These are phyloP conservation scores for Oryzias sinensis DNA, from an alignment of 2,797 vertebrate genomes.

Conservation along the genomic window DNA sequence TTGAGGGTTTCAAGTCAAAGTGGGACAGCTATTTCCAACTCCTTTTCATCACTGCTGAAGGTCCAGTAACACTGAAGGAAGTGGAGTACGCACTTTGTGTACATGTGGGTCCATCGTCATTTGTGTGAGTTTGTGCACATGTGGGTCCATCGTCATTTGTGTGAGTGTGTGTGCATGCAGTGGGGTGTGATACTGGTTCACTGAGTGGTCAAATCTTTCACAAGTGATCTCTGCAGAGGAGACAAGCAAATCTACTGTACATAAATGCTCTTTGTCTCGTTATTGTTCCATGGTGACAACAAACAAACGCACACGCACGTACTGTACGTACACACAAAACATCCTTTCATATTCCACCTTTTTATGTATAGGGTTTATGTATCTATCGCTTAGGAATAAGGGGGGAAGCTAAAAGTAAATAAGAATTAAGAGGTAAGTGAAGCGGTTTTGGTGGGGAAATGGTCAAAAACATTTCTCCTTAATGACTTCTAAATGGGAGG, in stretches of 20 bases:
- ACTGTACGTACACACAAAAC: too few species aligned
- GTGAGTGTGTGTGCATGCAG: conserved; percentile 7
- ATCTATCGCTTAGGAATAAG: too few species aligned
- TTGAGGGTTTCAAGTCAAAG: conserved; percentile 53
- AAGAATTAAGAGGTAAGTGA: too few species aligned
- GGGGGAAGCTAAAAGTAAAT: too few species aligned
- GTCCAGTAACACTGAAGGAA: conserved; percentile 48
- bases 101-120: neutral
- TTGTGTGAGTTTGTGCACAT: too few species aligned
- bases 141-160: neutral
- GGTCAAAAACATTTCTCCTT: too few species aligned
- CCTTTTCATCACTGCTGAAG: conserved; percentile 65
- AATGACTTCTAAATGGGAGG: too few species aligned
- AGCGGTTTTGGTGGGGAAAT: too few species aligned
- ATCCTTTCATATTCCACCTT: too few species aligned
- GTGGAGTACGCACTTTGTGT: conserved; percentile 38
- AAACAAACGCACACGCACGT: neutral
- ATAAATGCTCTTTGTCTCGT: conserved; percentile 12
- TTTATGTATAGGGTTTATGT: too few species aligned
- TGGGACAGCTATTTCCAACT: conserved; percentile 66
- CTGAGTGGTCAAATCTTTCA: conserved; percentile 39
- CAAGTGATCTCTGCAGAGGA: conserved; percentile 22
- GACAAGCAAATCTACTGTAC: conserved; percentile 13
- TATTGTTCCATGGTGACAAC: conserved; percentile 3
- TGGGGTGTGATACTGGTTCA: conserved; percentile 39